Base-by-base conservation (phyloP, 2,888 invertebrate species). In the Archips xylosteana region DNA sequence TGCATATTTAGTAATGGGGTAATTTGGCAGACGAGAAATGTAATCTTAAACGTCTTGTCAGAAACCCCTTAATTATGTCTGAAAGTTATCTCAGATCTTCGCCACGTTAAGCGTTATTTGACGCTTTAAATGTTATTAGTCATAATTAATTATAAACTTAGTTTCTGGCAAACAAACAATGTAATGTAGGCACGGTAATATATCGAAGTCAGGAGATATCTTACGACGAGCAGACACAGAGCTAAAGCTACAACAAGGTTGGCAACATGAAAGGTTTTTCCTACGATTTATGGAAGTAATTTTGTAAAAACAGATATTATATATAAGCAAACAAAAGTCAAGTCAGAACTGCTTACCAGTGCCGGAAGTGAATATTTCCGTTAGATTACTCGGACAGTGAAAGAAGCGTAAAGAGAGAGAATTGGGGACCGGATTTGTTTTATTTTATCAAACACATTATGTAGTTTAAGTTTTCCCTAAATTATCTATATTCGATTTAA, bases 1-100 rank as follows among this genome's bases (percentile, higher is more conserved):
- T 65, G 60, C 69, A 69, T 69, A 69, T 65, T 65, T 54, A 39
- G 12, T 51, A 60, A 39, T 45, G 49, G 9, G 4, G 32, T 15
- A 34, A 67, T 45, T 62, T 23, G 23, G 12, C 32, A 63, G 45
- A 63, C 45, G 6, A 13, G 32, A 12, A 23, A 23, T 63, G 47
- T 23, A 47, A 15, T 63, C 13, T 32, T 47, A 32, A 63, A 34
- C 47, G 32, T 47, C 47, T 60, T 10, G 32, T 57, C 15, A 13
- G 34, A 36, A 59, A 34, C 59, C 59, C 4, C 9, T 59, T 60
- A 60, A 60, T 36, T 60, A 60, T 36, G 9, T 15, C 9, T 23
- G 60, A 36, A 57, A 57, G 12, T 57, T 32, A 57, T 57, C 57
- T 15, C 15, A 32, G 57, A 57, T 57, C 57, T 57, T 32, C 57